These are phyloP conservation scores for Halcyon badia DNA, from an alignment of 2,797 vertebrate species.

Conservation along the genomic window DNA sequence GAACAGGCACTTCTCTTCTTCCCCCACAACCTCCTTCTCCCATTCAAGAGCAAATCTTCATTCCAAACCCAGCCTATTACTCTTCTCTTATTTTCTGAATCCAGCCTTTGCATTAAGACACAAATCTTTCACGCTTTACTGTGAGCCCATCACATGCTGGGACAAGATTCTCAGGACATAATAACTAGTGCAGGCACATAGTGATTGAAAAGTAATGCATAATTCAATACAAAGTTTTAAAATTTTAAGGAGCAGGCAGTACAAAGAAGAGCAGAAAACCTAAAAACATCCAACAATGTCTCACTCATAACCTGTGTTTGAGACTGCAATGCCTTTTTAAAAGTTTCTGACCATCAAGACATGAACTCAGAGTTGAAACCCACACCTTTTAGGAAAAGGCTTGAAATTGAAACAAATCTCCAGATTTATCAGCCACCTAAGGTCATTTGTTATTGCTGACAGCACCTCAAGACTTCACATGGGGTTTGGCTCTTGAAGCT, in stretches of 20 bases:
- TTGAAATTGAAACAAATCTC: conserved; percentile 19
- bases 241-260: conserved; percentile 30
- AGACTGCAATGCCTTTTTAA: background rate
- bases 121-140: background rate
- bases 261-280: background rate
- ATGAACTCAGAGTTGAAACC: background rate
- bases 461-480: background rate
- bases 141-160: background rate
- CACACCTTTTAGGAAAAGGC: background rate
- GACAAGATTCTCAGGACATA: background rate
- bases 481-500: background rate
- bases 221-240: conserved; percentile 30
- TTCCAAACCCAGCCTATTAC: background rate
- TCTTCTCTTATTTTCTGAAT: background rate
- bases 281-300: background rate
- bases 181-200: background rate
- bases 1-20: background rate
- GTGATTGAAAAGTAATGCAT: conserved; percentile 33
- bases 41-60: background rate
- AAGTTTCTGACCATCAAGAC: background rate
- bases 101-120: background rate
- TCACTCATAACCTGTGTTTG: background rate
- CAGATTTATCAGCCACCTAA: background rate
- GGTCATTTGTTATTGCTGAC: background rate
- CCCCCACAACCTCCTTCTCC: background rate